Base-by-base conservation (phyloP, 1,140 invertebrate species). In the Danaus melanippus region DNA sequence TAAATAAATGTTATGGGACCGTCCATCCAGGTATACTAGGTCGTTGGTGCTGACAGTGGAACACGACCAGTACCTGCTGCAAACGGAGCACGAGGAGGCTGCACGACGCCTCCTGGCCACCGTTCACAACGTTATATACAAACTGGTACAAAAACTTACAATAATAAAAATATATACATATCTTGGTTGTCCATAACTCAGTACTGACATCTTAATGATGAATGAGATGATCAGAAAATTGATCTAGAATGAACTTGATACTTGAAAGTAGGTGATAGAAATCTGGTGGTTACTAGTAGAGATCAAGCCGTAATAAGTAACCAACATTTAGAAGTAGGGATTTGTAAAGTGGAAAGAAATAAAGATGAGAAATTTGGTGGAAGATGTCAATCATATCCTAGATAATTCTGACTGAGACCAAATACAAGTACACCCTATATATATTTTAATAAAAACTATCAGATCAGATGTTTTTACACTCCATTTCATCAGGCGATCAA, bases 51-150 rank as follows among this genome's bases (percentile, higher is more conserved):
- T 85, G 42, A 74, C 67, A 0, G 71, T 79, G 12, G 72, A 67
- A 42, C 72, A 76, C 52, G 76, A 87, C 51, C 80, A 83, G 56
- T 82, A 83, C 53, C 63, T 87, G 10, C 66, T 86, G 5, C 84
- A 87, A 45, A 78, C 82, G 9, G 84, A 86, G 12, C 75, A 73
- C 0, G 80, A 83, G 6, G 70, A 72, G 0, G 67, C 66, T 21
- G 77, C 81, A 12, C 74, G 69, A 54, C 62, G 64, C 8, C 76
- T 84, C 53, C 64, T 76, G 17, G 69, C 69, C 41, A 51, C 51
- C 4, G 82, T 87, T 44, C 69, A 74, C 9, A 77, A 70, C 46
- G 69, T 80, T 46, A 85, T 87, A 52, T 77, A 79, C 53, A 32
- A 32, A 32, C 21, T 32, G 21, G 21, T 32, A 32, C 7, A 32